A percentile compares a stretch with the other conserved stretches of the same genome.
These are phyloP conservation scores for Penaeus indicus DNA, from an alignment of 1,140 invertebrate genomes.

Conservation along the genomic window DNA sequence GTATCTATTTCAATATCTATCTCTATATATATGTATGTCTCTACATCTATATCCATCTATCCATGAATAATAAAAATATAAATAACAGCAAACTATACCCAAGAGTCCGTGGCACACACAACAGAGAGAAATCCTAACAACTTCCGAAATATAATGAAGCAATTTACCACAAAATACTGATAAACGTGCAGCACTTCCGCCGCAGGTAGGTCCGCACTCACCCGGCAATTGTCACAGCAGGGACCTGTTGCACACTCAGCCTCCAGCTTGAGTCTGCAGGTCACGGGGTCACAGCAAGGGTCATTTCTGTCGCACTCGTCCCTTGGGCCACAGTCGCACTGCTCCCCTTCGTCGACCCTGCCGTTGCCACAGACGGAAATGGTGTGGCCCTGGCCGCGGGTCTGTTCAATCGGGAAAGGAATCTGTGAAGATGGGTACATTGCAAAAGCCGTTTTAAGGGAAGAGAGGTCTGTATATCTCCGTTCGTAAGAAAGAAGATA, in stretches of 20 bases:
- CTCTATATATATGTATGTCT: background rate
- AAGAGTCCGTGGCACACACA: too few species aligned
- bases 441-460: too few species aligned
- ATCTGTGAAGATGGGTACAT: too few species aligned
- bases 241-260: constrained; percentile 91
- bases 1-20: background rate
- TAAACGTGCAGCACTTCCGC: too few species aligned
- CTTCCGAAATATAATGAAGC: too few species aligned
- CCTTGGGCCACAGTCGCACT: constrained; percentile 91
- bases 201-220: constrained; percentile 71
- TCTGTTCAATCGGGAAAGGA: too few species aligned
- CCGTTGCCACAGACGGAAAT: constrained; percentile 85
- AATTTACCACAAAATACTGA: too few species aligned
- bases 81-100: too few species aligned
- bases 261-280: constrained; percentile 91
- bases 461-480: too few species aligned
- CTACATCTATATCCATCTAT: background rate
- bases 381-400: too few species aligned
- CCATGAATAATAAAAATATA: background rate
- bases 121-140: too few species aligned
- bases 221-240: constrained; percentile 92
- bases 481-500: too few species aligned
- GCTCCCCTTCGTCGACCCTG: constrained; percentile 93
- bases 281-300: constrained; percentile 95
- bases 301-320: constrained; percentile 87